Evolutionary conservation across 2,797 vertebrate genomes (phyloP), one percentile per base, ranked within the genome.

Genomic region (Chaunax sp.): DNA sequence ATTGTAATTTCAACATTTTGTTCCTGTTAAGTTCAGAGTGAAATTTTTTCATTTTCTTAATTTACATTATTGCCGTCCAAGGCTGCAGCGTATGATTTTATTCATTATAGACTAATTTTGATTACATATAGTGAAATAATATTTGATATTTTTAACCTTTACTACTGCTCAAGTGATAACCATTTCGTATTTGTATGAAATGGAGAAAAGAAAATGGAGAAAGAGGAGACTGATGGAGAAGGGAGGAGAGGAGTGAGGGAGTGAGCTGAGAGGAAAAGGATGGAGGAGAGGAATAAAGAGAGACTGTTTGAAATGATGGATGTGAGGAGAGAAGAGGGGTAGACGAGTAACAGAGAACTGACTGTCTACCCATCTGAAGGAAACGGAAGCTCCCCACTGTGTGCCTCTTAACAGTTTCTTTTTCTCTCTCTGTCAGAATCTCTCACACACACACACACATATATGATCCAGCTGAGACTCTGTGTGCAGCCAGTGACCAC

Each of bases 371-470:
- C 41, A 37, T 72, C 78, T 67, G 74, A 72, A 76, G 78, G 78
- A 86, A 91, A 43, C 73, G 88, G 89, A 91, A 92, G 82, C 82
- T 14, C 23, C 78, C 68, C 8, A 4, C 83, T 71, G 78, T 64
- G 85, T 13, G 69, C 23, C 33, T 69, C 77, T 69, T 45, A 57
- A 83, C 69, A 25, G 44, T 79, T 70, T 77, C 44, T 72, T 41
- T 82, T 47, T 75, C 30, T 58, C 44, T 35, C 37, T 70, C 15
- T 47, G 18, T 47, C 44, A 61, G 20, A 62, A 20, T 45, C 40
- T 6, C 58, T 25, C 64, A 50, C 35, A 62, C 69, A 57, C 64
- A 67, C 54, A 51, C 26, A 26, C 25, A 41, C 3, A 45, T 2
- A n/a, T 6, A 26, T 4, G 35, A 45, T 33, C 54, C 3, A 53